Evolutionary conservation across 2,797 vertebrate species (phyloP), one percentile per base, ranked within the genome.

Genomic region (Bradypus variegatus): DNA sequence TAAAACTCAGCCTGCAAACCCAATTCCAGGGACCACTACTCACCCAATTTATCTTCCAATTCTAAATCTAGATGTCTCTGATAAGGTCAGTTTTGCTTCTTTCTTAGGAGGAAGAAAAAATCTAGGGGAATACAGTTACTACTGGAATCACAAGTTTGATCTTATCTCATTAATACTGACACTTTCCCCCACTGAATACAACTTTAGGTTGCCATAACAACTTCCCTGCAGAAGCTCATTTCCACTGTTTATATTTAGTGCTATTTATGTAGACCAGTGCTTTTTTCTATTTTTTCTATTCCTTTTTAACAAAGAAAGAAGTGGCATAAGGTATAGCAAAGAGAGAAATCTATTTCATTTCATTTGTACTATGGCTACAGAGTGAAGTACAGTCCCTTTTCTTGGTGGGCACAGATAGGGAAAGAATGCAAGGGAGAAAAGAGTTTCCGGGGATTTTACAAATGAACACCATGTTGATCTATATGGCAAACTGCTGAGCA

Each of bases 291-390:
- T n/a, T 81, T 91, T 79, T 27, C 58, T 29, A 64, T 67, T 31
- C 21, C 38, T 62, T 94, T 85, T 62, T 69, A 79, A 94, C 21
- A 91, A 90, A 94, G 69, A 48, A 73, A 87, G 75, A 93, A n/a
- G 27, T 53, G 33, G 41, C 16, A 36, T 41, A 92, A 27, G 41
- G 38, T 36, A 75, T 11, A 73, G 29, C 19, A 29, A 92, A 80
- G 31, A 27, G 55, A 83, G 85, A 79, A 73, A 69, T 58, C 36
- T 2, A n/a, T 65, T 84, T 93, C 11, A 19, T 21, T 70, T 75
- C 62, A 38, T 77, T 64, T 65, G 73, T 53, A 9, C 14, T 29
- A 23, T 0, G 48, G 27, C 58, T 55, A 15, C 18, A 58, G 33
- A 48, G 33, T 19, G 25, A 88, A 64, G 36, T 45, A 19, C 11